These are phyloP conservation scores for Anas platyrhynchos DNA, from an alignment of 2,113 vertebrate genomes.

Conservation along the genomic window DNA sequence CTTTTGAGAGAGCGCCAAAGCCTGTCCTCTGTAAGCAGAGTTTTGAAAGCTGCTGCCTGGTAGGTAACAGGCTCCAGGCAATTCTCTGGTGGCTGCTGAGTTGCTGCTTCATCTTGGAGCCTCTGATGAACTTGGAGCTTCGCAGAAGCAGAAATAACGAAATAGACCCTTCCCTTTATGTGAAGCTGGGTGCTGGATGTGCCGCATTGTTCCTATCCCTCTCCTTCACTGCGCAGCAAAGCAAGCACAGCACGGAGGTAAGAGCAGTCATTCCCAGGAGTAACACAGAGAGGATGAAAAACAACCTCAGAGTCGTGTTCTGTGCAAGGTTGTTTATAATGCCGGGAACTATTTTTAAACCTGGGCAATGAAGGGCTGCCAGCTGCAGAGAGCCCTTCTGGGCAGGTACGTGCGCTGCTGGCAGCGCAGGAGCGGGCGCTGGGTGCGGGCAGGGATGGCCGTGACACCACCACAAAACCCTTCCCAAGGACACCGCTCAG, in stretches of 20 bases:
- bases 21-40: not conserved
- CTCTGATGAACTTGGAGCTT: not conserved
- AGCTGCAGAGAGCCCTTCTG: not conserved
- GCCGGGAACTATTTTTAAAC: constrained; percentile 53
- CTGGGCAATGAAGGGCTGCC: constrained; percentile 2
- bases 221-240: not conserved
- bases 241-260: not conserved
- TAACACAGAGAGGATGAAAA: not conserved
- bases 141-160: not conserved
- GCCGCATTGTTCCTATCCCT: not conserved
- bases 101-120: not conserved
- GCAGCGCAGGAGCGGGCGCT: not conserved
- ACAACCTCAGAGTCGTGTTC: not conserved
- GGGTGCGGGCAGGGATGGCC: fast-evolving
- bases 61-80: not conserved
- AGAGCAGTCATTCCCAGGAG: not conserved
- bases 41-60: not conserved
- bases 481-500: not conserved
- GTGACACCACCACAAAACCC: not conserved
- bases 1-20: not conserved
- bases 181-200: not conserved
- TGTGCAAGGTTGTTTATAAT: not conserved
- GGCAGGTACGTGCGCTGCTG: not conserved
- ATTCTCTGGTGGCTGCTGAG: not conserved
- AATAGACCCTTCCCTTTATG: not conserved